A percentile compares a stretch with the other conserved stretches of the same genome.
These are phyloP conservation scores for Rhogogaster chlorosoma DNA, from an alignment of 2,888 invertebrate genomes.

Conservation along the genomic window DNA sequence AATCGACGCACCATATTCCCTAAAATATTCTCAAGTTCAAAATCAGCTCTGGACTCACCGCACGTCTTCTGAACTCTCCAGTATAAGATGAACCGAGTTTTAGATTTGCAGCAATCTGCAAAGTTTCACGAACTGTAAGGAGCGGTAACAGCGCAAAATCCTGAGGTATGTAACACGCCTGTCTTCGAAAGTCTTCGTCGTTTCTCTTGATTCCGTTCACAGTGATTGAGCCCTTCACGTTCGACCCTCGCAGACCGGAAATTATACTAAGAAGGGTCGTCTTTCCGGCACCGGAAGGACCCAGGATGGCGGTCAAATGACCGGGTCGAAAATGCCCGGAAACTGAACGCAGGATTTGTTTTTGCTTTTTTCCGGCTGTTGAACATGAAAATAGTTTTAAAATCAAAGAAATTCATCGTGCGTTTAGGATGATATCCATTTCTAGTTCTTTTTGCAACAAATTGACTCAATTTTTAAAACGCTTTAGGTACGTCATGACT, in stretches of 20 bases:
- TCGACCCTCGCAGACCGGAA: constrained; percentile 83
- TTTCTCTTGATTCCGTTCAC: constrained; percentile 85
- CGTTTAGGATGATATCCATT: background rate
- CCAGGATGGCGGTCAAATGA: constrained; percentile 83
- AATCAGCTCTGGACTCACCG: constrained; percentile 57
- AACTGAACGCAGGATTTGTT: constrained; percentile 80
- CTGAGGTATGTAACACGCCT: constrained; percentile 86
- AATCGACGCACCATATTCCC: background rate
- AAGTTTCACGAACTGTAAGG: constrained; percentile 80
- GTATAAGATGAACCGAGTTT: constrained; percentile 75
- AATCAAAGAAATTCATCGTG: background rate
- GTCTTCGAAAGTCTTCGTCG: constrained; percentile 84
- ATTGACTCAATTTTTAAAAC: background rate
- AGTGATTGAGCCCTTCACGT: constrained; percentile 81
- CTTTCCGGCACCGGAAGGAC: constrained; percentile 89
- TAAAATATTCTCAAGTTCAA: background rate
- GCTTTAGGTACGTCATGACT: background rate
- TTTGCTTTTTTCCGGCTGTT: constrained; percentile 57
- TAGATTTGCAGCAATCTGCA: constrained; percentile 81
- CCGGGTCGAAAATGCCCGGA: constrained; percentile 83
- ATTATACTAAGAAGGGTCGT: constrained; percentile 88
- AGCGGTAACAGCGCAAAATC: constrained; percentile 80
- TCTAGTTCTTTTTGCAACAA: background rate
- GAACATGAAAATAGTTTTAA: background rate
- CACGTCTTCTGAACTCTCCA: constrained; percentile 57